These are phyloP conservation scores for Saturnia japonica DNA, from an alignment of 2,888 invertebrate species.

Conservation along the genomic window DNA sequence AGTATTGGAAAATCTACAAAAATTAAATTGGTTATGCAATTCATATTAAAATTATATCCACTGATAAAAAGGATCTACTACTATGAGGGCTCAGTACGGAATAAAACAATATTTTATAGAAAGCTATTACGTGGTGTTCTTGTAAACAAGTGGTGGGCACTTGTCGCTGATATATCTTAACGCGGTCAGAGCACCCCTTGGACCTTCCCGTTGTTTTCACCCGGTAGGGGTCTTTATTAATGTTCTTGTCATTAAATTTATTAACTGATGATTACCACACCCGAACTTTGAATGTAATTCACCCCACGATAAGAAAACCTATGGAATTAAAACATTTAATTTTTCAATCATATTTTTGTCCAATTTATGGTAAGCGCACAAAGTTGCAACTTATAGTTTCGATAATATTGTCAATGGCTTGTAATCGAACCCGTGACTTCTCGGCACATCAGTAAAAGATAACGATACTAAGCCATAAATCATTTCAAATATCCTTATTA, in stretches of 20 bases:
- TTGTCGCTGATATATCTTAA: constrained; percentile 76
- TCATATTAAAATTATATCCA: not conserved
- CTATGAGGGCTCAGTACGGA: constrained; percentile 37
- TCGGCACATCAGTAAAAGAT: not conserved
- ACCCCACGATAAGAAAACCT: not conserved
- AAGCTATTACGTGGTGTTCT: constrained; percentile 72
- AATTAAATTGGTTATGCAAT: not conserved
- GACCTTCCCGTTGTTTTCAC: constrained; percentile 30
- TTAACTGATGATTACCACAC: not conserved
- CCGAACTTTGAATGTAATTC: not conserved
- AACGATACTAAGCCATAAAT: not conserved
- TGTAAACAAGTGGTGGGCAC: constrained; percentile 74
- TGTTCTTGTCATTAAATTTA: constrained; percentile 8
- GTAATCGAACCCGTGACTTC: too few relatives aligned
- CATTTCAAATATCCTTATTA: too few relatives aligned
- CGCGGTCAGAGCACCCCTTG: constrained; percentile 59
- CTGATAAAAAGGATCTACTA: not conserved
- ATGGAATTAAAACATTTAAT: not conserved
- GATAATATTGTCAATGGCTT: too few relatives aligned
- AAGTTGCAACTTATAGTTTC: too few relatives aligned
- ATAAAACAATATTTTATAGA: constrained; percentile 55
- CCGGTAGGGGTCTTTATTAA: constrained; percentile 16
- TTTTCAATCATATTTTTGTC: not conserved
- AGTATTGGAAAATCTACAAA: not conserved
- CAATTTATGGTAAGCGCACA: too few relatives aligned